These are phyloP conservation scores for Microcebus ravelobensis DNA, from an alignment of 2,113 vertebrate species.

Conservation along the genomic window DNA sequence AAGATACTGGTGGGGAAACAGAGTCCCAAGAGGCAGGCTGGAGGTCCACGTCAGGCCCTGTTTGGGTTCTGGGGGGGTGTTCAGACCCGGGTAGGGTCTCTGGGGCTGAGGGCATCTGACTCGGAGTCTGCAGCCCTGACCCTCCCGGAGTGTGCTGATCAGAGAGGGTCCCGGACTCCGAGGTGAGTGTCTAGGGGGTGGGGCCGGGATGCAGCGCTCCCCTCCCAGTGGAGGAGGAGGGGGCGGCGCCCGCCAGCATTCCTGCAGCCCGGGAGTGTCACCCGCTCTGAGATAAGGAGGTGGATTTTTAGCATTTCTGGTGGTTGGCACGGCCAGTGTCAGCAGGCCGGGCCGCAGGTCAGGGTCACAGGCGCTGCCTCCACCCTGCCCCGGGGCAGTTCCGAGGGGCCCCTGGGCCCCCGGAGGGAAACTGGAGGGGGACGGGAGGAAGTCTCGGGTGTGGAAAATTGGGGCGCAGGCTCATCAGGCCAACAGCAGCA, in stretches of 20 bases:
- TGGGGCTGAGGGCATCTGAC: neutral
- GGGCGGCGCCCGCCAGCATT: neutral
- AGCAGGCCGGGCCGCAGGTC: neutral
- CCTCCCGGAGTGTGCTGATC: neutral
- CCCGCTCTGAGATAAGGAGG: constrained; percentile 36
- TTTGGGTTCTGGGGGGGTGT: too few relatives aligned
- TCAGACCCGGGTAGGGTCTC: neutral
- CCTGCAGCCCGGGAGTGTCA: neutral
- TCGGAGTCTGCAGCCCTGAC: neutral
- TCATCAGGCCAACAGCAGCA: accelerated
- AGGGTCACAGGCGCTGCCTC: neutral
- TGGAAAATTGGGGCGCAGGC: neutral
- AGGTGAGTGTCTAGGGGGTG: neutral
- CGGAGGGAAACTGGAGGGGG: neutral
- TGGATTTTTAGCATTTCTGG: constrained; percentile 27
- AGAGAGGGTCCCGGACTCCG: neutral
- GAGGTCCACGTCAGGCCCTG: neutral
- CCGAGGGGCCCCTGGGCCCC: neutral
- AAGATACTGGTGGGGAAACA: neutral
- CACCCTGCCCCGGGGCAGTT: neutral
- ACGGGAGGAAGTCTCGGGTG: neutral
- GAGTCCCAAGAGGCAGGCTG: neutral
- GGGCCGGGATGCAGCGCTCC: too few relatives aligned
- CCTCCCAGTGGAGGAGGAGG: neutral
- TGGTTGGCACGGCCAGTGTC: neutral